Base-by-base conservation (phyloP, 2,888 invertebrate genomes). In the Pyrocoelia pectoralis region DNA sequence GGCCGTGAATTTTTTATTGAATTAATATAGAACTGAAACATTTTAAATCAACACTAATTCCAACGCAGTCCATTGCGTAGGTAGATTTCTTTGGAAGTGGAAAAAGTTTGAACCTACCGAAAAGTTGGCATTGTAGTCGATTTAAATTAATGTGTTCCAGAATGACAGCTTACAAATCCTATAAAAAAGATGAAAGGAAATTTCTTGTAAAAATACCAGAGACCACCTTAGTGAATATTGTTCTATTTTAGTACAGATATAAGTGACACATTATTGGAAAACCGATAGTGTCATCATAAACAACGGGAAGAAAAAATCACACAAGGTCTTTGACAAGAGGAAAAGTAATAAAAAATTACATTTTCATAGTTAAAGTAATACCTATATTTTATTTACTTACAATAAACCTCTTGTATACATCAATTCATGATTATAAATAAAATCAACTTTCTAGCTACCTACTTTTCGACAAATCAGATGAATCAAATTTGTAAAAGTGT, bases 401-500 rank as follows among this genome's bases (percentile, higher is more conserved):
- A 24, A 24, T 24, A 24, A 24, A 24, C 24, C 24, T 24, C 6
- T 24, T 24, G 6, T 6, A 24, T 24, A 24, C 6, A 24, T 6
- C 24, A 3, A 43, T 13, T 43, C 9, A 15, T 12, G 41, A 13
- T 43, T 13, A 15, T 43, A 43, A 43, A 12, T 43, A 43, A 43
- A 12, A 43, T 43, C 41, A 43, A 43, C 41, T 43, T 43, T 43
- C 41, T 43, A 43, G 15, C 41, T 43, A 13, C 41, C 41, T 43
- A 43, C 41, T 43, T 43, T 43, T 43, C 13, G 12, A 43, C 41
- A 43, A 13, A 43, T 43, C 13, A 13, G 41, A 43, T 43, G 41
- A 14, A 43, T 12, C 12, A 33, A 2, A n/a, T 33, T 33, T n/a
- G 33, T 33, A 43, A 43, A 43, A 15, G 41, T 15, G 15, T 43